Conservation (phyloP, 2,888 invertebrate genomes). For the Sphinx pinastri region DNA sequence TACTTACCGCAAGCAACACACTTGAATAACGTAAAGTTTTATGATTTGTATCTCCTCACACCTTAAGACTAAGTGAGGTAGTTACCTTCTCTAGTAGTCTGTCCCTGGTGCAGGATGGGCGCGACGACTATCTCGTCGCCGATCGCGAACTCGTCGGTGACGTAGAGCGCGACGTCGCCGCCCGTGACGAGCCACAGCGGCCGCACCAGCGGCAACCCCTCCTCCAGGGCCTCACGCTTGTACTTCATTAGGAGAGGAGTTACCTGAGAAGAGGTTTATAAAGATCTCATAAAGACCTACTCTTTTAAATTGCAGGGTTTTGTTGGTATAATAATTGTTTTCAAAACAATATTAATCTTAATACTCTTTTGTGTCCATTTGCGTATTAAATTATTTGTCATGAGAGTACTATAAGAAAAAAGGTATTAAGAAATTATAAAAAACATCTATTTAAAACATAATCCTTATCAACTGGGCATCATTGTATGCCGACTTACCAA, state of each 20-base stretch:
- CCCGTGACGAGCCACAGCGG: conserved; percentile 96
- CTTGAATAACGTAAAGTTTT: too few species aligned
- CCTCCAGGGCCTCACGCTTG: conserved; percentile 90
- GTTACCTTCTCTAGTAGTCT: conserved; percentile 88
- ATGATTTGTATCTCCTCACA: background rate
- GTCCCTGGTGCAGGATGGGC: conserved; percentile 89
- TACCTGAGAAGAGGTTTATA: conserved; percentile 72
- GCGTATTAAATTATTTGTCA: too few species aligned
- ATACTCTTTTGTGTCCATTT: too few species aligned
- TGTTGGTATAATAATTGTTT: too few species aligned
- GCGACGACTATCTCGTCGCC: conserved; percentile 96
- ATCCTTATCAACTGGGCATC: background rate
- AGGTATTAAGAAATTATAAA: too few species aligned
- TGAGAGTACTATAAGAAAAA: too few species aligned
- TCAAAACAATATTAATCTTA: too few species aligned
- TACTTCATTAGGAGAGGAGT: conserved; percentile 90
- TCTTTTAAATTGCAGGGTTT: too few species aligned
- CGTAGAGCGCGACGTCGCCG: conserved; percentile 90
- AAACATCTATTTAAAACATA: background rate
- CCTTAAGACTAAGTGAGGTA: background rate
- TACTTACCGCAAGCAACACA: too few species aligned
- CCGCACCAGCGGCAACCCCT: conserved; percentile 92
- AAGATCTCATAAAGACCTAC: too few species aligned
- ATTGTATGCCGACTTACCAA: conserved; percentile 75
- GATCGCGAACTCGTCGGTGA: conserved; percentile 94